These are phyloP conservation scores for Strix occidentalis DNA, from an alignment of 2,797 vertebrate species.

Conservation along the genomic window DNA sequence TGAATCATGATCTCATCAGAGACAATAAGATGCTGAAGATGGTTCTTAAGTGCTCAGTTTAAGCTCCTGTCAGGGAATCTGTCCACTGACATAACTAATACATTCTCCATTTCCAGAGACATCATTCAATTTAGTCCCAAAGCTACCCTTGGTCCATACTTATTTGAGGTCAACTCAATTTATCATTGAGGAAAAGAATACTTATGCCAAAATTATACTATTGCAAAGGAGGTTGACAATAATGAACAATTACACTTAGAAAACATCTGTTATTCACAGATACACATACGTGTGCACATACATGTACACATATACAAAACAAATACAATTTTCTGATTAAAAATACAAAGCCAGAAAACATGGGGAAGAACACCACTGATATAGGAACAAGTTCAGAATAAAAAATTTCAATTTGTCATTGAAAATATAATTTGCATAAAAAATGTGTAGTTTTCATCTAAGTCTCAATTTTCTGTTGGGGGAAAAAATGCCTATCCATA, in stretches of 20 bases:
- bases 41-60: not conserved
- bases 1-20: conserved; percentile 5
- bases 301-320: not conserved
- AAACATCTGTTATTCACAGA: not conserved
- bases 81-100: not conserved
- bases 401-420: not conserved
- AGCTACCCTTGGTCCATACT: not conserved
- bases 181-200: not conserved
- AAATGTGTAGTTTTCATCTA: not conserved
- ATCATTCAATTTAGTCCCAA: not conserved
- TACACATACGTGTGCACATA: accelerated
- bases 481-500: not conserved
- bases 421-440: not conserved
- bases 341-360: not conserved
- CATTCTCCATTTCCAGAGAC: not conserved
- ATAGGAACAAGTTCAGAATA: not conserved
- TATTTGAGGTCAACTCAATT: not conserved
- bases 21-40: not conserved
- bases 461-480: not conserved
- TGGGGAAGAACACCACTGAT: not conserved
- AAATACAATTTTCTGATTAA: not conserved
- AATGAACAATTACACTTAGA: not conserved
- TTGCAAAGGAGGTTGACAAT: not conserved
- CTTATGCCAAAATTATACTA: not conserved
- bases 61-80: not conserved